These are phyloP conservation scores for Megaleporinus macrocephalus DNA, from an alignment of 2,113 vertebrate species.

Conservation along the genomic window DNA sequence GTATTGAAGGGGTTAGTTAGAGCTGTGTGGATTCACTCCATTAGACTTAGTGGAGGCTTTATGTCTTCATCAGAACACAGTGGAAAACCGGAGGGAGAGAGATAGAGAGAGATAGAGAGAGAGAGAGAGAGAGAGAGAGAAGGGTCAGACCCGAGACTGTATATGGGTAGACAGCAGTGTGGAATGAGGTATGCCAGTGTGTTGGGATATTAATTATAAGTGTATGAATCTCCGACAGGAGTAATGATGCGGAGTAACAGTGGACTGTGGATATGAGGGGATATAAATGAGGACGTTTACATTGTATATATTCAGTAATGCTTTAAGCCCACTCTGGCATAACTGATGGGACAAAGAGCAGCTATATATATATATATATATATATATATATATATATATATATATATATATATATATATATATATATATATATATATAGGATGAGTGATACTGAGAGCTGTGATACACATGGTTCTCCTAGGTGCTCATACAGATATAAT, in stretches of 20 bases:
- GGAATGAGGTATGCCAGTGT: not conserved
- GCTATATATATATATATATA: too few relatives aligned
- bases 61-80: conserved; percentile 49
- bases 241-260: not conserved
- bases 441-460: too few relatives aligned
- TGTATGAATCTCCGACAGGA: not conserved
- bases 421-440: too few relatives aligned
- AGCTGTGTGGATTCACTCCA: conserved; percentile 38
- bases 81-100: conserved; percentile 40
- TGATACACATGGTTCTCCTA: too few relatives aligned
- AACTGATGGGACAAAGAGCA: too few relatives aligned
- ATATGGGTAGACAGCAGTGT: not conserved
- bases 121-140: conserved; percentile 38
- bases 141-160: not conserved
- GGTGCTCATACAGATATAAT: too few relatives aligned
- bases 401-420: too few relatives aligned
- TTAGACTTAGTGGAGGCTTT: conserved; percentile 48
- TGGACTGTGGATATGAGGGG: not conserved
- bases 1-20: conserved; percentile 37
- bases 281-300: not conserved
- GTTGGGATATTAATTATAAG: not conserved
- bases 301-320: not conserved
- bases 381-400: too few relatives aligned
- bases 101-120: conserved; percentile 29
- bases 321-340: too few relatives aligned